Base-by-base conservation (phyloP, 35 echinoderm and acorn worm genomes). In the Heliocidaris tuberculata region DNA sequence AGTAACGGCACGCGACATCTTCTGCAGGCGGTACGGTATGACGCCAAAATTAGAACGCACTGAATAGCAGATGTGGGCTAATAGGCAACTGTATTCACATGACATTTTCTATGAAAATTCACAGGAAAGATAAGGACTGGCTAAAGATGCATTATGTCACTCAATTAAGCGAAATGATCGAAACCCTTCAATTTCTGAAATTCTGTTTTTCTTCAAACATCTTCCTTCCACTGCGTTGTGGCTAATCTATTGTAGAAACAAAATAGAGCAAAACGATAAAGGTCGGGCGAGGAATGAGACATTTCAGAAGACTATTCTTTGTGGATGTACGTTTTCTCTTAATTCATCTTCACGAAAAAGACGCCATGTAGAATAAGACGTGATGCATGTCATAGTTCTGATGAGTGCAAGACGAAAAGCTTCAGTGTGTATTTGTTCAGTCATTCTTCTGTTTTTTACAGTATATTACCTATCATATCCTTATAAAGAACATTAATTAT, bases 61-160 rank as follows among this genome's bases (percentile, higher is more conserved):
- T 78, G 65, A 78, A 78, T 78, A 78, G 65, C 65, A 78, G 65
- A 78, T 78, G 21, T 78, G 65, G 65, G 65, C 65, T 78, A 78
- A 78, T 78, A 4, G 65, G 7, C 15, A 19, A 78, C 65, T 78
- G 65, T 78, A 78, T 78, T 78, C 65, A 78, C 65, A 78, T 78
- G 65, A 78, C 65, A 78, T 78, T 78, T 78, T 3, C 21, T 21
- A 78, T 78, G 65, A 78, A 42, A 78, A 19, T 78, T 78, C 21
- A 78, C 7, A 78, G 8, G 65, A 56, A 13, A 78, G 65, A 78
- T 78, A n/a, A 78, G 27, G 27, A 27, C 4, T 7, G 65, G 27
- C 0, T 78, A 7, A 78, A 8, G 65, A 78, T 19, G 65, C 65
- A 78, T 24, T 27, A 78, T 78, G 65, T 19, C 65, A 78, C 21